phyloP scores from a whole-genome alignment of 2,888 invertebrate genomes.

The Notodromas monacha region DNA sequence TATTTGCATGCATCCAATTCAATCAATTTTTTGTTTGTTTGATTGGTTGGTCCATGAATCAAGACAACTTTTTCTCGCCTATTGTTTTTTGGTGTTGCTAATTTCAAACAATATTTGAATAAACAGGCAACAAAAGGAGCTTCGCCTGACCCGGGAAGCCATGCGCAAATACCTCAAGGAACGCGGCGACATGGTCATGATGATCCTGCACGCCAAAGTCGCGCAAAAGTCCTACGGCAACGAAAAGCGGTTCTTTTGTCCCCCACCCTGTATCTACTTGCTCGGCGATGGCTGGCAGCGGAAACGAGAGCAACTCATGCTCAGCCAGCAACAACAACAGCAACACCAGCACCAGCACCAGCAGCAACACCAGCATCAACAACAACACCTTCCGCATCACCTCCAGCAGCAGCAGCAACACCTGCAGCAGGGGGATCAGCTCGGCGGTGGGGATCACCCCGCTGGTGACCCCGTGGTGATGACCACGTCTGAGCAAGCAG shows the following conservation, averaged over 20 bases:
- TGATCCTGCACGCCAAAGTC: constrained; percentile 77
- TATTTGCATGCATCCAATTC: no score
- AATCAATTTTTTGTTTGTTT: no score
- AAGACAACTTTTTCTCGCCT: no score
- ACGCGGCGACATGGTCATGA: constrained; percentile 74
- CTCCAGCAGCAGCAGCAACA: no score
- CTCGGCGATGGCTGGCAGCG: constrained; percentile 94
- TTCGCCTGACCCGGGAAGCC: constrained; percentile 50
- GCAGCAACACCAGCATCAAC: no score
- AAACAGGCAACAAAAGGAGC: constrained; percentile 36
- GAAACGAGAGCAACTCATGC: constrained; percentile 74
- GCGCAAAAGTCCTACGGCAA: constrained; percentile 99
- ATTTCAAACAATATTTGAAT: no score
- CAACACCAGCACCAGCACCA: no score
- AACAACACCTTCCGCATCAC: no score
- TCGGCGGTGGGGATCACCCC: no score
- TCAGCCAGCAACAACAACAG: no score
- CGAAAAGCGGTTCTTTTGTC: constrained; percentile 96
- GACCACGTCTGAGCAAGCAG: constrained; percentile 56
- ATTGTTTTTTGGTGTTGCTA: no score
- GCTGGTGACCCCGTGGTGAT: constrained; percentile 10
- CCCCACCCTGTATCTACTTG: constrained; percentile 92
- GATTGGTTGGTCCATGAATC: no score
- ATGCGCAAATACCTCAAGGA: constrained; percentile 89
- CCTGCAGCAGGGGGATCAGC: constrained; percentile 40